Conservation (phyloP, 37 sponge, comb jelly and placozoan genomes). For the Ephydatia muelleri region DNA sequence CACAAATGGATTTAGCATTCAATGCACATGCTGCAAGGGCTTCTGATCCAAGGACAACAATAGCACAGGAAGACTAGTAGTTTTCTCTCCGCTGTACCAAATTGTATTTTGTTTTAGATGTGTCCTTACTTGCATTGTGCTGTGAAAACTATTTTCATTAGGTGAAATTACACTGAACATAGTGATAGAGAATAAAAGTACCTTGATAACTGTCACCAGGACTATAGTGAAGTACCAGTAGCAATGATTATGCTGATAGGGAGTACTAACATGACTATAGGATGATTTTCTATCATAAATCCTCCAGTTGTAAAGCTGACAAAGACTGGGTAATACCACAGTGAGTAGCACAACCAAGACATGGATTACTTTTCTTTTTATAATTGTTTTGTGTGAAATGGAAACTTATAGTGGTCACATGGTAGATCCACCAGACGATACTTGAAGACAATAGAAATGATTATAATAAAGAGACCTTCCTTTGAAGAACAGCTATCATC, state of each 20-base stretch:
- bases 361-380: background rate
- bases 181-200: too few species aligned
- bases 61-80: constrained; percentile 35
- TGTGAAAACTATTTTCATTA: background rate
- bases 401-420: constrained; percentile 1
- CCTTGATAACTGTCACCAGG: constrained; percentile 30
- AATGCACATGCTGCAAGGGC: constrained; percentile 4
- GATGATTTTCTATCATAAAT: constrained; percentile 23
- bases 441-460: background rate
- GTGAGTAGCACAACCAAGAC: background rate
- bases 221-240: constrained; percentile 34
- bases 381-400: constrained; percentile 12
- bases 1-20: background rate
- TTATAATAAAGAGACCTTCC: too few species aligned
- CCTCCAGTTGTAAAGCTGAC: constrained; percentile 2
- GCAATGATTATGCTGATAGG: constrained; percentile 23
- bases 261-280: constrained; percentile 19
- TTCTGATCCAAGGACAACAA: constrained; percentile 14
- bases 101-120: background rate
- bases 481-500: too few species aligned
- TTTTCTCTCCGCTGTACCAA: constrained; percentile 38
- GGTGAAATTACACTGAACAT: too few species aligned
- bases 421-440: constrained; percentile 9
- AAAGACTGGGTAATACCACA: background rate
- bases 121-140: background rate